Conservation (phyloP, 2,888 invertebrate genomes). For the Drosophila rellima region DNA sequence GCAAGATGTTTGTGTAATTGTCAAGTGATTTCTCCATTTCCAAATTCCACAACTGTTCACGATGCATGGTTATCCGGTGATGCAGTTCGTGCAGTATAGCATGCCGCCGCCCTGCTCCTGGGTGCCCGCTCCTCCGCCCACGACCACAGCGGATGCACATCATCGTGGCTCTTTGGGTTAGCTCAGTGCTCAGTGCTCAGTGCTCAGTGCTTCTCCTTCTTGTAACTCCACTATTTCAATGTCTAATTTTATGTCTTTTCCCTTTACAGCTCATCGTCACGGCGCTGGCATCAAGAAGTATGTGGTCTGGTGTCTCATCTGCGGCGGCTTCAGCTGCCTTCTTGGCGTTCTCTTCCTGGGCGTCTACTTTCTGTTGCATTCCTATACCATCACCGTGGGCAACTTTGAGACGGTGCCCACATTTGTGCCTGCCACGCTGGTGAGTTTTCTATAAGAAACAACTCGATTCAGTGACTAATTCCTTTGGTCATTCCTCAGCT, state of each 20-base stretch:
- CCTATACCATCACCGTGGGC: conserved; percentile 90
- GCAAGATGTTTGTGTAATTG: conserved; percentile 13
- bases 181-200: background rate
- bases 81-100: conserved; percentile 89
- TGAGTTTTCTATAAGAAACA: conserved; percentile 85
- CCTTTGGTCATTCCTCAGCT: conserved; percentile 87
- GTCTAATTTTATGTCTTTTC: background rate
- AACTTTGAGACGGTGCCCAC: conserved; percentile 97
- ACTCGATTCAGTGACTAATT: background rate
- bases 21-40: background rate
- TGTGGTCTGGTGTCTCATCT: conserved; percentile 92
- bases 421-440: conserved; percentile 96
- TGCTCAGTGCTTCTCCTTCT: background rate
- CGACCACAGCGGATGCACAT: conserved; percentile 74
- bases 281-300: conserved; percentile 88
- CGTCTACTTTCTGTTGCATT: conserved; percentile 91
- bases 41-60: conserved; percentile 18
- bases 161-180: conserved; percentile 67
- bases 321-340: conserved; percentile 91
- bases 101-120: conserved; percentile 86
- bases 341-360: conserved; percentile 91
- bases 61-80: conserved; percentile 89
- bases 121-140: conserved; percentile 83
- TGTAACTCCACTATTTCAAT: too few relatives aligned
- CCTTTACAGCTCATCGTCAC: conserved; percentile 84